A percentile compares a stretch with the other conserved stretches of the same genome.
phyloP scores from a whole-genome alignment of 2,113 vertebrate species.

The Suncus etruscus region DNA sequence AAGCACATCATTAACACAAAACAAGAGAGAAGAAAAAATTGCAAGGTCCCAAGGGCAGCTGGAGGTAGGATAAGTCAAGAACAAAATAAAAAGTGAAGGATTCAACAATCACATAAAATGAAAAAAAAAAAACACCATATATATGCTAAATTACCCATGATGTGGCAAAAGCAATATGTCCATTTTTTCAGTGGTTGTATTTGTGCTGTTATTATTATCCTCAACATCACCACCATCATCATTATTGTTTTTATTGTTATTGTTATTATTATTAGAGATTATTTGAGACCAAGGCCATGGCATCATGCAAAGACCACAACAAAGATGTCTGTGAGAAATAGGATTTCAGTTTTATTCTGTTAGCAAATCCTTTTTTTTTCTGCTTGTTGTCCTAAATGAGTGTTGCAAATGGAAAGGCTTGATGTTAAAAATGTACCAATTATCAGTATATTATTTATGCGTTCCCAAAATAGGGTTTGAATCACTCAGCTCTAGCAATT shows the following conservation, averaged over 20 bases:
- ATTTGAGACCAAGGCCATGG: neutral
- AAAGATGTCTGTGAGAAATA: neutral
- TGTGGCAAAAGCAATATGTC: too few species aligned
- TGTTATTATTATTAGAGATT: neutral
- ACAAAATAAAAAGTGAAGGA: neutral
- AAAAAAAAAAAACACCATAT: too few species aligned
- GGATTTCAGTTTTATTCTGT: conserved; percentile 39
- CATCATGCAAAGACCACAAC: neutral
- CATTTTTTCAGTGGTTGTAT: neutral
- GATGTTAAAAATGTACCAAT: conserved; percentile 66
- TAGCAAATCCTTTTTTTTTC: conserved; percentile 13
- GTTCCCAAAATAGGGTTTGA: conserved; percentile 68
- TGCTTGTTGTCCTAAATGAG: conserved; percentile 1
- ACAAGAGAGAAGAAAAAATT: neutral
- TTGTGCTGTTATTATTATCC: too few species aligned
- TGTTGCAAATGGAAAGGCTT: conserved; percentile 60
- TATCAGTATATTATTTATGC: conserved; percentile 59
- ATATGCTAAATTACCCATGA: too few species aligned
- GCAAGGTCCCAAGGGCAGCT: neutral
- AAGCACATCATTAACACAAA: neutral
- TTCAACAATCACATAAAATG: neutral
- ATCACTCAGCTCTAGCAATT: conserved; percentile 66
- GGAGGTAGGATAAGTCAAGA: neutral
- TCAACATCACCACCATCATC: too few species aligned
- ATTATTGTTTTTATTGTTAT: too few species aligned